These are phyloP conservation scores for Lethenteron camtschaticum DNA, from an alignment of 2,113 vertebrate species.

Conservation along the genomic window DNA sequence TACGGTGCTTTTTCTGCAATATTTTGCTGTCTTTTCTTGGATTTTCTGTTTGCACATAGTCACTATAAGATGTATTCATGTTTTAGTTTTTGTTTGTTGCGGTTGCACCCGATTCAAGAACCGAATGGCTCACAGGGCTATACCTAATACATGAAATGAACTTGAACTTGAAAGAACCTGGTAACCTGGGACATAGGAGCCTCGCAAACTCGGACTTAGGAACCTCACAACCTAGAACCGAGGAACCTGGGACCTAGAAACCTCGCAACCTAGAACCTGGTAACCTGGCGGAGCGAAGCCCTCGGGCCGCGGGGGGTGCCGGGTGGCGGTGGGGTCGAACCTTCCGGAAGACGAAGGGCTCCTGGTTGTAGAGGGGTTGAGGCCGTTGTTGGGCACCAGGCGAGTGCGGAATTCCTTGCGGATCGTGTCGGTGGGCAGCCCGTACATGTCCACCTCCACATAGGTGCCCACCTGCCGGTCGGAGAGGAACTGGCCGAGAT, in stretches of 20 bases:
- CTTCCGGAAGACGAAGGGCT: constrained; percentile 89
- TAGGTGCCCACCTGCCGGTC: constrained; percentile 90
- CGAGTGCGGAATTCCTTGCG: constrained; percentile 87
- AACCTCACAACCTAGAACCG: neutral
- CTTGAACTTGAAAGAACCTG: neutral
- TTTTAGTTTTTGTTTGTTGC: no score
- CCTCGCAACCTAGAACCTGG: neutral
- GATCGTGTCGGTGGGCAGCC: constrained; percentile 76
- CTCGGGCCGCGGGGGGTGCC: no score
- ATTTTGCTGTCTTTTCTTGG: no score
- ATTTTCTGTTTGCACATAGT: no score
- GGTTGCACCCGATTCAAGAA: no score
- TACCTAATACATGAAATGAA: no score
- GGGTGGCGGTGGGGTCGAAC: constrained; percentile 18
- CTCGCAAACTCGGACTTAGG: neutral
- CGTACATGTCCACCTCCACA: constrained; percentile 91
- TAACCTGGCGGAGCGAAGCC: no score
- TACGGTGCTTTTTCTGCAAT: no score
- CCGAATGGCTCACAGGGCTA: no score
- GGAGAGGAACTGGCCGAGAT: constrained; percentile 89
- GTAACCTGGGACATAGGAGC: neutral
- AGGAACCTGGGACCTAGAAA: neutral
- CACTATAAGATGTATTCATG: no score
- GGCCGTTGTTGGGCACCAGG: constrained; percentile 71
- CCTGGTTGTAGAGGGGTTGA: constrained; percentile 91